Conservation (phyloP, 1,140 invertebrate genomes). For the Drosophila ercepeae region DNA sequence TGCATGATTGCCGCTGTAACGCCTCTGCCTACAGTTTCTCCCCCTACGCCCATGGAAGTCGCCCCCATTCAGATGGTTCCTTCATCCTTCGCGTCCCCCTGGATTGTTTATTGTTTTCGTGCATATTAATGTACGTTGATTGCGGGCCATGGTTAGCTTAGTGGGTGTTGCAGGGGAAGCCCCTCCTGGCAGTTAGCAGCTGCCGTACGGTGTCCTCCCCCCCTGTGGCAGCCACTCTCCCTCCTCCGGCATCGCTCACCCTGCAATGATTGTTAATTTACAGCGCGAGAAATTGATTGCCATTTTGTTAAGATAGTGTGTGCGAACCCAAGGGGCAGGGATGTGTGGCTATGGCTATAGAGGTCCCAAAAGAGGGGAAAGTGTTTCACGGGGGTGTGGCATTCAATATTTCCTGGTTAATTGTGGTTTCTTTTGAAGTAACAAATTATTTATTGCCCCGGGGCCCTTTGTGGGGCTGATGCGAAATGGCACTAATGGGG, state of each 20-base stretch:
- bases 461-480: background rate
- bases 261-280: slow-evolving; percentile 71
- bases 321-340: slow-evolving; percentile 2
- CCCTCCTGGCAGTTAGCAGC: slow-evolving; percentile 68
- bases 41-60: slow-evolving; percentile 6
- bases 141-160: slow-evolving; percentile 49
- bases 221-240: background rate
- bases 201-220: slow-evolving; percentile 51
- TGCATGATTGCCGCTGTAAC: slow-evolving; percentile 79
- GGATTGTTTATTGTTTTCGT: slow-evolving; percentile 82
- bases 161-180: background rate
- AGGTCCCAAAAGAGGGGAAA: slow-evolving; percentile 10
- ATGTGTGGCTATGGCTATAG: background rate
- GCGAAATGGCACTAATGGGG: slow-evolving; percentile 26
- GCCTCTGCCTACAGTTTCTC: slow-evolving; percentile 57
- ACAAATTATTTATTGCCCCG: slow-evolving; percentile 40
- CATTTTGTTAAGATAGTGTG: slow-evolving; percentile 54
- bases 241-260: background rate
- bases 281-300: slow-evolving; percentile 80
- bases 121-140: slow-evolving; percentile 83
- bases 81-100: background rate
- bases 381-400: slow-evolving; percentile 47
- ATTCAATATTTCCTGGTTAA: slow-evolving; percentile 56
- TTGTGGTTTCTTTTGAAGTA: slow-evolving; percentile 51
- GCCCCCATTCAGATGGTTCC: background rate